Evolutionary conservation across 2,797 vertebrate species (phyloP).

Genomic region (Mallotus villosus): DNA sequence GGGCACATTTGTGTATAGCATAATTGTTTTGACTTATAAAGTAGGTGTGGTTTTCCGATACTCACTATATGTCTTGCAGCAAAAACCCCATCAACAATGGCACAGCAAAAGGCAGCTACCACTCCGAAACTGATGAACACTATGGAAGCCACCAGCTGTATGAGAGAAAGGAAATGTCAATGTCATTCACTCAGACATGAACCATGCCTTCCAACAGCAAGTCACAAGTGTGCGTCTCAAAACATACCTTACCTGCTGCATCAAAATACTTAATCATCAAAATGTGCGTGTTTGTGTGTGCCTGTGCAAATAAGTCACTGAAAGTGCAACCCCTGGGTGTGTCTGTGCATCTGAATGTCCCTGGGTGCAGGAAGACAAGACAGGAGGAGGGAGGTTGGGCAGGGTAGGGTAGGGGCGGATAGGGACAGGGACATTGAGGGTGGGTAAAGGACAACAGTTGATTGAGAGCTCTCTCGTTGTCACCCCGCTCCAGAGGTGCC

Average conservation of each 20-base stretch:
- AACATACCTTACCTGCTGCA: not conserved
- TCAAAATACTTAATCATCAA: not conserved
- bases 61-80: conserved; percentile 98
- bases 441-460: conserved; percentile 18
- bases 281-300: conserved; percentile 2
- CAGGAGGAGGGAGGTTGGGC: no score
- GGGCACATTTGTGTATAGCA: not conserved
- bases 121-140: conserved; percentile 99
- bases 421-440: not conserved
- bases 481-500: conserved; percentile 34
- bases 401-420: no score
- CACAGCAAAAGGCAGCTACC: conserved; percentile 97
- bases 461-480: conserved; percentile 26
- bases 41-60: conserved; percentile 46
- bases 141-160: conserved; percentile 95
- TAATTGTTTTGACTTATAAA: not conserved
- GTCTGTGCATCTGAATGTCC: conserved; percentile 11
- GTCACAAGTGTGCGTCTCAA: not conserved
- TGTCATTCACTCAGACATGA: conserved; percentile 20
- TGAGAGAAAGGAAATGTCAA: conserved; percentile 25
- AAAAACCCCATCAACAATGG: conserved; percentile 97
- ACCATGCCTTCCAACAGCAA: not conserved
- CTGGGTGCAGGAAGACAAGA: not conserved
- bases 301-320: not conserved
- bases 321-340: conserved; percentile 6